phyloP scores from a whole-genome alignment of 2,113 vertebrate genomes.

The Saccopteryx bilineata region DNA sequence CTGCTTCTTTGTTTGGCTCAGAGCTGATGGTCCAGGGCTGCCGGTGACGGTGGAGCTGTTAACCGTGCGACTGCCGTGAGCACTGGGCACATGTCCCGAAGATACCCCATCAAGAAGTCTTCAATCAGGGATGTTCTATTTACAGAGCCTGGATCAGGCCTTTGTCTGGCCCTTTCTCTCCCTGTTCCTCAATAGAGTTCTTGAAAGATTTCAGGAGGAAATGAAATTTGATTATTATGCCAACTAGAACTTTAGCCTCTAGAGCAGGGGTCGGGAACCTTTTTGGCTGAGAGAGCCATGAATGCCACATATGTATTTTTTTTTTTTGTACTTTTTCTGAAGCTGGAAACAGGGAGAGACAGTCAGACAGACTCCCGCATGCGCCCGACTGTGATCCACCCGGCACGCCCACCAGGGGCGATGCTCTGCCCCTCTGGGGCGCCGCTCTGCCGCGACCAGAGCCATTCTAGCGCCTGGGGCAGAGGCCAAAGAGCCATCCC shows the following conservation, averaged over 20 bases:
- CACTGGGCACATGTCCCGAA: not conserved
- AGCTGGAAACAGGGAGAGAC: too few species aligned
- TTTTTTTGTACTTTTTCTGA: too few species aligned
- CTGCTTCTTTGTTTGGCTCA: not conserved
- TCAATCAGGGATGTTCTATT: not conserved
- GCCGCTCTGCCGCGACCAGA: too few species aligned
- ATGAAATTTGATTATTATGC: not conserved
- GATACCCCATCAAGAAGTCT: not conserved
- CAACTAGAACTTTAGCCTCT: not conserved
- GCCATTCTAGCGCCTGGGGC: too few species aligned
- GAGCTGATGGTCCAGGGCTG: not conserved
- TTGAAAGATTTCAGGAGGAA: not conserved
- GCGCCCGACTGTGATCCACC: too few species aligned
- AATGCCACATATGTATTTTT: too few species aligned
- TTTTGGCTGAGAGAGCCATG: too few species aligned
- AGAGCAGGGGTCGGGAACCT: too few species aligned
- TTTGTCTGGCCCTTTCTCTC: not conserved
- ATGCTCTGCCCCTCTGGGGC: too few species aligned
- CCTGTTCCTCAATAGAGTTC: not conserved
- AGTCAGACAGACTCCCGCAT: too few species aligned
- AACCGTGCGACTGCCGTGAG: fast-evolving
- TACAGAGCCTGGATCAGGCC: not conserved
- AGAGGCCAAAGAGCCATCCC: too few species aligned
- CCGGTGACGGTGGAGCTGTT: not conserved
- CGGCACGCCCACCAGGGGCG: too few species aligned